Base-by-base conservation (phyloP, 1,140 invertebrate species). In the Mylabris phalerata region DNA sequence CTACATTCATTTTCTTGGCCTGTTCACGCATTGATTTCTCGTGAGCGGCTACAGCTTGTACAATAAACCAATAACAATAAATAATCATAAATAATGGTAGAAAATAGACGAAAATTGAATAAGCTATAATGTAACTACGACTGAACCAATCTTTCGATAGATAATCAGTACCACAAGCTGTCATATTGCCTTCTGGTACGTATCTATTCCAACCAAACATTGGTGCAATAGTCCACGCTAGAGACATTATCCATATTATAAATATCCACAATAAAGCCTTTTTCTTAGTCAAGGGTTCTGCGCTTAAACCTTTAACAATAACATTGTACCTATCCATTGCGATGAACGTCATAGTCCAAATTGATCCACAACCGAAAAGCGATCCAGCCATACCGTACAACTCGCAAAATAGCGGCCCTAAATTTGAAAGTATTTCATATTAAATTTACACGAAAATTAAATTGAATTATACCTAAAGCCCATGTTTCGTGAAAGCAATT, bases 401-500 rank as follows among this genome's bases (percentile, higher is more conserved):
- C 65, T 90, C 84, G 68, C 89, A 92, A 71, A 87, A 82, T 42
- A 88, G 77, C 32, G 86, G 82, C 57, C 84, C 82, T 77, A 19
- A 19, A 19, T 19, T 19, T 2, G 19, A 19, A 19, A 19, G 1
- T 19, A 19, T 19, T 19, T 19, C 19, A 19, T 1, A 19, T 19
- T 19, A 1, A 19, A 19, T 19, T 19, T 19, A 19, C 1, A 19
- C 19, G 19, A 19, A 19, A 19, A 19, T 19, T 19, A 19, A 19
- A 19, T 19, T 19, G 19, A 19, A 19, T 19, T 19, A 19, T 19
- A 19, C 19, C 19, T 19, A 65, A 80, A 47, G 89, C 82, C 91
- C 90, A 93, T 6, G 89, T 92, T 77, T 92, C 89, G 65, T 87
- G 82, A 69, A 89, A 92, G 73, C 90, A 89, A 75, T 90, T 94